Percentiles rank a stretch among this genome's conserved stretches.
These are phyloP conservation scores for Azemiops feae DNA, from an alignment of 2,113 vertebrate species.

Conservation along the genomic window DNA sequence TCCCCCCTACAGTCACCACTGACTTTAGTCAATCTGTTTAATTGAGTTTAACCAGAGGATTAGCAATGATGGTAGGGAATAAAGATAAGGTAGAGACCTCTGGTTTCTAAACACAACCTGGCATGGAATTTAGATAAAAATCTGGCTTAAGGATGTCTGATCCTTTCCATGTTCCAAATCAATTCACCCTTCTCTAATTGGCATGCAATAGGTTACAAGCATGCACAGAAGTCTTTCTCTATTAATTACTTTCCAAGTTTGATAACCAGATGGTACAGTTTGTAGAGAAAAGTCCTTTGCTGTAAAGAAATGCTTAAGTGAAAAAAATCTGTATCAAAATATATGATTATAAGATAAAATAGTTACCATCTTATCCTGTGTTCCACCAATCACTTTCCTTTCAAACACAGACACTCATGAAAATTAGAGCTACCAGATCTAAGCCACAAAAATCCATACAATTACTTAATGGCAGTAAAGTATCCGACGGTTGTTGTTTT, in stretches of 20 bases:
- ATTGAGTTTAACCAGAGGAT: background rate
- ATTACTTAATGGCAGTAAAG: background rate
- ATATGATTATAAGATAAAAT: background rate
- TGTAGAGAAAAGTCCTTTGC: conserved; percentile 41
- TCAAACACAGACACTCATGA: background rate
- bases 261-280: conserved; percentile 53
- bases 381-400: background rate
- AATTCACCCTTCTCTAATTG: conserved; percentile 61
- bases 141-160: conserved; percentile 24
- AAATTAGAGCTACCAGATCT: background rate
- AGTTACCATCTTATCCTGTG: conserved; percentile 49
- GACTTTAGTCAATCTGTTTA: background rate
- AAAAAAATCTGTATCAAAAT: conserved; percentile 59
- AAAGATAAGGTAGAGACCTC: background rate
- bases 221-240: conserved; percentile 58
- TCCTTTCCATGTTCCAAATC: conserved; percentile 29
- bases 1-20: background rate
- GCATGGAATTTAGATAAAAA: background rate
- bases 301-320: conserved; percentile 49
- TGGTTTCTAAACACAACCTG: background rate
- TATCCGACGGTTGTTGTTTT: background rate
- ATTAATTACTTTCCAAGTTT: conserved; percentile 69
- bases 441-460: background rate
- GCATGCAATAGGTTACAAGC: conserved; percentile 21
- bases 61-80: background rate